phyloP scores from a whole-genome alignment of 2,888 invertebrate species.

The Cephus nigrinus region DNA sequence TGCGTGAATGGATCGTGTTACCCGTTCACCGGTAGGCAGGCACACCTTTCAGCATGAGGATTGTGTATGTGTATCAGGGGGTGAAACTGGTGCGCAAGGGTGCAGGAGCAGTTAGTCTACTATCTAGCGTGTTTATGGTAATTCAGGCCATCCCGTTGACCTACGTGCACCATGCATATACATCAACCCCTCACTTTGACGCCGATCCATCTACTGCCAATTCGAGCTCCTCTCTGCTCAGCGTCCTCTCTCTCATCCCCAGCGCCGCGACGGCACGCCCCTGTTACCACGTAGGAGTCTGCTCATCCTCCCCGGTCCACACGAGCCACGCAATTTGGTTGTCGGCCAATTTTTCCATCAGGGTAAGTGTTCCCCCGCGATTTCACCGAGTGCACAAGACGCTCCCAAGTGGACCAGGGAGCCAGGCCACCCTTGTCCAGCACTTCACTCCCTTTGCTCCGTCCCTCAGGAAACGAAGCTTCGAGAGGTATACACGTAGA shows the following conservation, averaged over 20 bases:
- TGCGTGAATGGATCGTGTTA: neutral
- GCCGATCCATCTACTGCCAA: constrained; percentile 35
- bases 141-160: constrained; percentile 50
- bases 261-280: constrained; percentile 10
- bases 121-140: constrained; percentile 57
- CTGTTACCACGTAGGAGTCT: neutral
- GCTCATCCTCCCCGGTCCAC: neutral
- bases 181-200: constrained; percentile 55
- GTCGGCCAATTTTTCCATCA: constrained; percentile 29
- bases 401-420: too few species aligned
- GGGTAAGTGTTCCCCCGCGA: neutral
- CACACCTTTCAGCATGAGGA: neutral
- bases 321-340: constrained; percentile 43
- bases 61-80: neutral
- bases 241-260: constrained; percentile 15
- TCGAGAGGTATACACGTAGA: too few species aligned
- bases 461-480: too few species aligned
- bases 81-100: neutral
- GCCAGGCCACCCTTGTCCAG: too few species aligned
- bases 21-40: constrained; percentile 10
- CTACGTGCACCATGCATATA: constrained; percentile 54
- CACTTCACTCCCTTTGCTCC: too few species aligned
- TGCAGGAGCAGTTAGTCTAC: constrained; percentile 46
- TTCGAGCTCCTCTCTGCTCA: constrained; percentile 24
- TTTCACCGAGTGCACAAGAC: neutral